phyloP scores from a whole-genome alignment of 2,888 invertebrate species.

The Archips crataeganus region DNA sequence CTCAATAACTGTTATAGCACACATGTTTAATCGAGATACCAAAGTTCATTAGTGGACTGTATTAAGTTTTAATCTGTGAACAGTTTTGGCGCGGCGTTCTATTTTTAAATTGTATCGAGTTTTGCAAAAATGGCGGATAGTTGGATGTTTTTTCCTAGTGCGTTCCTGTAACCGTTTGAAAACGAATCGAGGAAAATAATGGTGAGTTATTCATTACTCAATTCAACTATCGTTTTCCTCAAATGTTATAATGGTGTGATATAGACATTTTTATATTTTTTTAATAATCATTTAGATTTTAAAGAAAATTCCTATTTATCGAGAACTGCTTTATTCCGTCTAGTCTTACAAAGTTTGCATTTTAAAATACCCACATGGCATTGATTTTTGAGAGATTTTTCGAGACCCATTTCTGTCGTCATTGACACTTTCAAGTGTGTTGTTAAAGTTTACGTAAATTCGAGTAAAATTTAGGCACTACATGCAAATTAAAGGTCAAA shows the following conservation, averaged over 20 bases:
- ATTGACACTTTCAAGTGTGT: not conserved
- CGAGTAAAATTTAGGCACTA: not conserved
- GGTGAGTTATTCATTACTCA: conserved; percentile 23
- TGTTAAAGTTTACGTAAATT: not conserved
- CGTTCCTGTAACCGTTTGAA: conserved; percentile 28
- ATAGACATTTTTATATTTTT: not conserved
- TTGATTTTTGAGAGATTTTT: not conserved
- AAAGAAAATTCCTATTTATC: not conserved
- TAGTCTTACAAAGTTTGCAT: not conserved
- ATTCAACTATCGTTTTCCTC: not conserved
- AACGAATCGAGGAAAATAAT: conserved; percentile 27
- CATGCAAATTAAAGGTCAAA: not conserved
- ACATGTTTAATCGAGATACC: not conserved
- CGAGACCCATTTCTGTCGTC: not conserved
- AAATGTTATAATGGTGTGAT: not conserved
- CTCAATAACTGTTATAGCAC: conserved; percentile 2
- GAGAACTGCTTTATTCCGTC: not conserved
- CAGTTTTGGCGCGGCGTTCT: conserved; percentile 47
- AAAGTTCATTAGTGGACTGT: not conserved
- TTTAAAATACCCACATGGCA: not conserved
- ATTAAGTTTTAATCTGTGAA: conserved; percentile 1
- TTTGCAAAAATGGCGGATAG: conserved; percentile 46
- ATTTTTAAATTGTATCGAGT: conserved; percentile 43
- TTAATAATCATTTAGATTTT: not conserved
- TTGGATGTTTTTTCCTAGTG: conserved; percentile 42